Percentiles rank a stretch among this genome's conserved stretches.
Conservation (phyloP, 2,888 invertebrate species). For the Resseliella maxima region DNA sequence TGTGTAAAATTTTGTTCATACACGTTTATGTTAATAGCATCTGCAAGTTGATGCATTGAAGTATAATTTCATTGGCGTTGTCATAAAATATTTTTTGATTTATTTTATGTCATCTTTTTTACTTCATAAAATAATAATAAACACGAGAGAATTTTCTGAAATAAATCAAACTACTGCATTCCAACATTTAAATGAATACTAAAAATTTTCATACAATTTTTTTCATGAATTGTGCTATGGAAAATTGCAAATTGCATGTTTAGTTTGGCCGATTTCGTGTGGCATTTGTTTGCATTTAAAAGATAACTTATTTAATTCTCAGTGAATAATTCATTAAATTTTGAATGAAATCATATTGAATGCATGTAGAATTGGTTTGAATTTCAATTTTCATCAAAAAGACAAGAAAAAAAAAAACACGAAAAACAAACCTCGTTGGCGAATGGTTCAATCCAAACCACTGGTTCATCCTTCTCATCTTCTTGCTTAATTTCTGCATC, state of each 20-base stretch:
- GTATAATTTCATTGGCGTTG: slow-evolving; percentile 22
- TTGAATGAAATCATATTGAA: too few relatives aligned
- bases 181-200: neutral
- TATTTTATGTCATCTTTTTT: neutral
- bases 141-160: neutral
- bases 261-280: neutral
- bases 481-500: slow-evolving; percentile 15
- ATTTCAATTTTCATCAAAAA: neutral
- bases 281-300: too few relatives aligned
- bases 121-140: neutral
- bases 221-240: neutral
- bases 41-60: neutral
- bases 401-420: neutral
- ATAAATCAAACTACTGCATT: neutral
- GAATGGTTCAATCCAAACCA: slow-evolving; percentile 56
- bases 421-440: neutral
- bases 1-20: too few relatives aligned
- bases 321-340: too few relatives aligned
- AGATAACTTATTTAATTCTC: too few relatives aligned
- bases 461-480: slow-evolving; percentile 62
- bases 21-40: too few relatives aligned
- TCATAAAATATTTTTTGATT: neutral
- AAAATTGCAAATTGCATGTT: slow-evolving; percentile 6
- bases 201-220: neutral
- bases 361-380: too few relatives aligned